These are phyloP conservation scores for Lonchura striata DNA, from an alignment of 2,113 vertebrate genomes.

Conservation along the genomic window DNA sequence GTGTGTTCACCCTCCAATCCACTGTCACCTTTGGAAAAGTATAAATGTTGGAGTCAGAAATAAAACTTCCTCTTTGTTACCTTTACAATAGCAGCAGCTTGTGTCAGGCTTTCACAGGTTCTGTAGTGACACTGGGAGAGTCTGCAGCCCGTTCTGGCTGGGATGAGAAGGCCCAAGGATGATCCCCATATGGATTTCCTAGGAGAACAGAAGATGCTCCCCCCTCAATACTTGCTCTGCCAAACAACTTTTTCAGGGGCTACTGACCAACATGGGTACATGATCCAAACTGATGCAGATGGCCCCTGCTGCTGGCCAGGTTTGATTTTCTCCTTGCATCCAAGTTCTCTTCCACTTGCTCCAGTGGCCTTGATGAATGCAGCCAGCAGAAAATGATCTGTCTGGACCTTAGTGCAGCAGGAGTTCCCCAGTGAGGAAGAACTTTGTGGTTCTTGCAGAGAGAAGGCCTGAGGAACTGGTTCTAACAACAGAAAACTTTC, in stretches of 20 bases:
- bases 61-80: no score
- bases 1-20: no score
- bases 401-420: accelerated
- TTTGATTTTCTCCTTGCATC: neutral
- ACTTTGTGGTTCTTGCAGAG: neutral
- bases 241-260: neutral
- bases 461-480: neutral
- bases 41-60: no score
- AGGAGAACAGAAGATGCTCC: neutral
- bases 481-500: neutral
- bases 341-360: neutral
- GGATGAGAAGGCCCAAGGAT: neutral
- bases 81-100: no score
- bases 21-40: no score
- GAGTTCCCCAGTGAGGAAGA: neutral
- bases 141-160: neutral
- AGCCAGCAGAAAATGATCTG: neutral
- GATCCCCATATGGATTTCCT: neutral
- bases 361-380: neutral
- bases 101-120: no score
- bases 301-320: neutral
- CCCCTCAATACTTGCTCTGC: neutral
- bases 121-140: neutral
- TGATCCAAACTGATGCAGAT: neutral
- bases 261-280: neutral